Percentiles rank a stretch among this genome's conserved stretches.
Conservation (phyloP, 2,888 invertebrate species). For the Alsophila aescularia region DNA sequence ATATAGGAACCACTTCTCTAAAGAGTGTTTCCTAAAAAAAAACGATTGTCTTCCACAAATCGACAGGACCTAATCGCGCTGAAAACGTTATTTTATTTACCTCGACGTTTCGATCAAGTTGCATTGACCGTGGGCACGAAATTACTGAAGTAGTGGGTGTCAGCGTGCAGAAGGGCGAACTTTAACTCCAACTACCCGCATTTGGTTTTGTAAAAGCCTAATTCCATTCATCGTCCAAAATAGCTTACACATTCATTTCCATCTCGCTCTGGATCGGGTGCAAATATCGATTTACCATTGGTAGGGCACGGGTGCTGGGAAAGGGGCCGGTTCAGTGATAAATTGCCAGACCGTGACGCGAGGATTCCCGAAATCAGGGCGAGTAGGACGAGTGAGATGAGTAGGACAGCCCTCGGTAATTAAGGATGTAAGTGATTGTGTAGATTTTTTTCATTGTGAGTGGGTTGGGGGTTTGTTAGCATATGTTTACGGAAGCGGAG, state of each 20-base stretch:
- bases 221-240: conserved; percentile 20
- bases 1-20: too few relatives aligned
- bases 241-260: conserved; percentile 22
- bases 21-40: too few relatives aligned
- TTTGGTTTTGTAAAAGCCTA: too few relatives aligned
- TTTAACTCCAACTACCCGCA: too few relatives aligned
- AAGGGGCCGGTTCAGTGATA: conserved; percentile 62
- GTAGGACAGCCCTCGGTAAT: conserved; percentile 19
- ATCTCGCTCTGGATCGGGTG: conserved; percentile 42
- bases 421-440: conserved; percentile 31
- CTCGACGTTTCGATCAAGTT: too few relatives aligned
- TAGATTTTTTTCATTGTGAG: conserved; percentile 20
- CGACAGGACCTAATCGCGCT: too few relatives aligned
- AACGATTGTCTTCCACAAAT: too few relatives aligned
- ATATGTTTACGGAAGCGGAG: conserved; percentile 7
- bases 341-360: conserved; percentile 64
- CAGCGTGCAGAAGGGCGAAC: too few relatives aligned
- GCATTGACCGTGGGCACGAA: too few relatives aligned
- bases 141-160: too few relatives aligned
- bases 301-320: conserved; percentile 55
- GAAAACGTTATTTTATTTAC: too few relatives aligned
- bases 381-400: conserved; percentile 14
- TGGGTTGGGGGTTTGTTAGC: conserved; percentile 6
- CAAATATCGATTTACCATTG: conserved; percentile 70
- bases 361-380: conserved; percentile 54